Evolutionary conservation across 1,140 invertebrate species (phyloP), one percentile per base, ranked within the genome.

Genomic region (Micrasema longulum): DNA sequence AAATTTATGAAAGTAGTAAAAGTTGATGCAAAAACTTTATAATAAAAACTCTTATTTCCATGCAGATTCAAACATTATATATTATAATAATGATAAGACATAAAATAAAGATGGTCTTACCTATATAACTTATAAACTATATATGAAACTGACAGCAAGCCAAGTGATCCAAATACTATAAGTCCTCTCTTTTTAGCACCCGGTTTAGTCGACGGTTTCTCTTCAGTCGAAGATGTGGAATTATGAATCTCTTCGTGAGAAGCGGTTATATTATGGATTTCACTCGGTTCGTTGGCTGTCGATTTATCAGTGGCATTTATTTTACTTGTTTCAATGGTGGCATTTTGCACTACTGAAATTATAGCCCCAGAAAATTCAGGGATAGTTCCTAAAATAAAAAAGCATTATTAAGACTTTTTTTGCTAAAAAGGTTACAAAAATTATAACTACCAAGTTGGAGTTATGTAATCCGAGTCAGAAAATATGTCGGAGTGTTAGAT

Each of bases 101-200:
- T 31, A 31, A 31, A 7, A 31, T 31, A 7, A 2, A 41, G 12
- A 63, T 45, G 16, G n/a, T n/a, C 53, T 35, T 73, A 76, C 74
- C 50, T 73, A 31, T 74, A 71, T 26, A 62, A 47, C 57, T 76
- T 76, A 41, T 73, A 74, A 14, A 64, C 48, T 23, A 76, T 36
- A 52, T 76, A 76, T 2, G 43, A 31, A 9, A 74, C 14, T 11
- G 52, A 73, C 10, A 76, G 52, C 38, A 76, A 22, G 4, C 36
- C 72, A 36, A 76, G 52, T 11, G 71, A 67, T 14, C 75, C 75
- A 50, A 76, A 76, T 1, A 76, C 75, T 14, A 76, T 76, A n/a
- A 76, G 14, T 0, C 62, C 75, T 68, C 75, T 23, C 35, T 41
- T 68, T 68, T 71, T 71, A 14, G 75, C 72, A 23, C 75, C 75